Conservation (phyloP, 35 echinoderm and acorn worm genomes). For the Apostichopus parvimensis region DNA sequence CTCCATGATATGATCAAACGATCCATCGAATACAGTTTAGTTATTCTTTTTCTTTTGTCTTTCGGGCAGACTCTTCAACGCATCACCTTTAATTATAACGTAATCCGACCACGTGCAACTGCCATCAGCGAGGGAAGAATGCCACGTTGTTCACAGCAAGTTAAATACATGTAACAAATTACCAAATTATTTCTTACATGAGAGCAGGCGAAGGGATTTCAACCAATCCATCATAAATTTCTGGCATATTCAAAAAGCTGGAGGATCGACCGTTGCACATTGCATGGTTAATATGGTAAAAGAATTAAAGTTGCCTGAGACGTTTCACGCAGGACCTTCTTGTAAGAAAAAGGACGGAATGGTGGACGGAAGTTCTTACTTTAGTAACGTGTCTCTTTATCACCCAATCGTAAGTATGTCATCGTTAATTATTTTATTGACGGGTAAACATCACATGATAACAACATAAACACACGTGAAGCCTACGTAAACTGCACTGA, state of each 20-base stretch:
- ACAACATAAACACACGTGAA: too few relatives aligned
- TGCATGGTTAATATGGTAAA: neutral
- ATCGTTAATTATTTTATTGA: too few relatives aligned
- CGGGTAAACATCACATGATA: too few relatives aligned
- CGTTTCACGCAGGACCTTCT: neutral
- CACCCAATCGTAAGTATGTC: neutral
- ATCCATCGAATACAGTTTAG: too few relatives aligned
- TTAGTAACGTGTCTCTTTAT: neutral
- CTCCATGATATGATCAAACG: too few relatives aligned
- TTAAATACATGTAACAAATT: neutral
- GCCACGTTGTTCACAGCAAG: neutral
- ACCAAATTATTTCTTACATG: neutral
- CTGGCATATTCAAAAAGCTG: conserved; percentile 18
- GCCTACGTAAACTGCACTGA: too few relatives aligned
- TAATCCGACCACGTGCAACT: too few relatives aligned
- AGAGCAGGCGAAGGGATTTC: too few relatives aligned
- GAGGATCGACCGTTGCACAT: neutral
- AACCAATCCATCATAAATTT: neutral
- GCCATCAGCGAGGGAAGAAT: too few relatives aligned
- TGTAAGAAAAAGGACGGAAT: neutral
- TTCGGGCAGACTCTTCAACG: too few relatives aligned
- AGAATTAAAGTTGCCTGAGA: neutral
- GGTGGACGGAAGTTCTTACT: neutral
- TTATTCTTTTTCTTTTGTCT: too few relatives aligned
- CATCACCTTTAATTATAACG: too few relatives aligned